Conservation (phyloP, 2,888 invertebrate species). For the Andrena bucephala region DNA sequence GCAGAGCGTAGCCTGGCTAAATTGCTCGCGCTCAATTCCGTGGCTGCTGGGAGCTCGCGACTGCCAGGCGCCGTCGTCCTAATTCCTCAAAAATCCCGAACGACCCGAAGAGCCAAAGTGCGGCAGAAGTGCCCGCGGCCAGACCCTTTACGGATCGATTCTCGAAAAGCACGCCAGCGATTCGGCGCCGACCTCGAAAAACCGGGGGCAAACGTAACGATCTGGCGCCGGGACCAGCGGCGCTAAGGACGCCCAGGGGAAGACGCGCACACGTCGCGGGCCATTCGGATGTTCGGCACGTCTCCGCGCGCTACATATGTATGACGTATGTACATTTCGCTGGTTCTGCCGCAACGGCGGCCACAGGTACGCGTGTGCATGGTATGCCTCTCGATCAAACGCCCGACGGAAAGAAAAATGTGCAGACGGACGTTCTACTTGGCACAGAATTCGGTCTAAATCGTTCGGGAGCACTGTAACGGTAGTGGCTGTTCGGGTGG, state of each 20-base stretch:
- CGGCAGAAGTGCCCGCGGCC: neutral
- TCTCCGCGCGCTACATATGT: conserved; percentile 70
- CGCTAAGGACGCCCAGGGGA: conserved; percentile 22
- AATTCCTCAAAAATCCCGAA: conserved; percentile 22
- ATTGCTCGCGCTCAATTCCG: conserved; percentile 2
- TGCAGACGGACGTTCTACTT: neutral
- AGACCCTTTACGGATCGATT: conserved; percentile 30
- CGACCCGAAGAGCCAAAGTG: neutral
- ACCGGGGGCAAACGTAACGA: conserved; percentile 40
- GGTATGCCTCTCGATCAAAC: conserved; percentile 51
- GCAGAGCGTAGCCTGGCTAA: neutral
- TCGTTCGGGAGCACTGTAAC: neutral
- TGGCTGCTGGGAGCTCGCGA: neutral
- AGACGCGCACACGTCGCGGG: conserved; percentile 17
- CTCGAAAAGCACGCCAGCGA: conserved; percentile 17
- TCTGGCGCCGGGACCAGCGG: conserved; percentile 22
- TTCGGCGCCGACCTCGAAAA: conserved; percentile 50
- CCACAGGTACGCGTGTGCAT: conserved; percentile 24
- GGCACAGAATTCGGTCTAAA: neutral
- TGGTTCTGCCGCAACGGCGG: conserved; percentile 28
- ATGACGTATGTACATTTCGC: conserved; percentile 63
- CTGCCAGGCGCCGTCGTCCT: conserved; percentile 4
- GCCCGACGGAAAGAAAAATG: conserved; percentile 34
- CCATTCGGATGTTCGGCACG: conserved; percentile 63
- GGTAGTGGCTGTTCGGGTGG: neutral